Conservation (phyloP, 2,797 vertebrate species). For the Rhinatrema bivittatum region DNA sequence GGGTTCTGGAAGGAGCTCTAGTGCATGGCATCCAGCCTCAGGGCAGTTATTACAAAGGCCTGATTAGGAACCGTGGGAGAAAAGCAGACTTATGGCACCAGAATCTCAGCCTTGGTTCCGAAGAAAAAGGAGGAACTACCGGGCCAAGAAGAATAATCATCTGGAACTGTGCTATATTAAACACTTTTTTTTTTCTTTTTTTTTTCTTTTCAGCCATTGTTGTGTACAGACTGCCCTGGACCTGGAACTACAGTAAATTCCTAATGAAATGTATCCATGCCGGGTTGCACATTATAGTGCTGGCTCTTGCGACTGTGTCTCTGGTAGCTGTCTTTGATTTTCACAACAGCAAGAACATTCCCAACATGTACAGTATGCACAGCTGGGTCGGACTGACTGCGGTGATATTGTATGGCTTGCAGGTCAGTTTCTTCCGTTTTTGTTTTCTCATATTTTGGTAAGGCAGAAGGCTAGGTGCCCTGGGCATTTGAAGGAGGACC, state of each 20-base stretch:
- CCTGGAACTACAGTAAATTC: conserved; percentile 85
- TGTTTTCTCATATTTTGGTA: not conserved
- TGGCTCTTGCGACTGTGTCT: conserved; percentile 67
- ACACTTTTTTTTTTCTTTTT: conserved; percentile 11
- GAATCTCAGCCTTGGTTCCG: too few relatives aligned
- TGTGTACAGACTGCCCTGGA: conserved; percentile 92
- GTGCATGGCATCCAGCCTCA: too few relatives aligned
- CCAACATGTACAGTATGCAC: conserved; percentile 97
- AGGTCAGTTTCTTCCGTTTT: conserved; percentile 60
- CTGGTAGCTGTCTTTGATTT: conserved; percentile 85
- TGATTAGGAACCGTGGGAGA: too few relatives aligned
- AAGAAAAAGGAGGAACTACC: too few relatives aligned
- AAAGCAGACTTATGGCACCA: too few relatives aligned
- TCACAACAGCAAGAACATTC: conserved; percentile 69
- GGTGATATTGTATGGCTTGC: conserved; percentile 68
- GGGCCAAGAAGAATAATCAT: too few relatives aligned
- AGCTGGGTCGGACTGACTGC: conserved; percentile 86
- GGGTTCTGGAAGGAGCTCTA: too few relatives aligned
- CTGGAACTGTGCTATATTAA: too few relatives aligned
- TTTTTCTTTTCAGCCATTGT: conserved; percentile 71
- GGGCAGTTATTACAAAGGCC: too few relatives aligned
- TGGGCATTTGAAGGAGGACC: too few relatives aligned
- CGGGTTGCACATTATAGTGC: conserved; percentile 63
- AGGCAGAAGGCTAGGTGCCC: not conserved
- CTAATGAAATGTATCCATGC: conserved; percentile 88